These are phyloP conservation scores for Pluvialis apricaria DNA, from an alignment of 2,113 vertebrate genomes.

Conservation along the genomic window DNA sequence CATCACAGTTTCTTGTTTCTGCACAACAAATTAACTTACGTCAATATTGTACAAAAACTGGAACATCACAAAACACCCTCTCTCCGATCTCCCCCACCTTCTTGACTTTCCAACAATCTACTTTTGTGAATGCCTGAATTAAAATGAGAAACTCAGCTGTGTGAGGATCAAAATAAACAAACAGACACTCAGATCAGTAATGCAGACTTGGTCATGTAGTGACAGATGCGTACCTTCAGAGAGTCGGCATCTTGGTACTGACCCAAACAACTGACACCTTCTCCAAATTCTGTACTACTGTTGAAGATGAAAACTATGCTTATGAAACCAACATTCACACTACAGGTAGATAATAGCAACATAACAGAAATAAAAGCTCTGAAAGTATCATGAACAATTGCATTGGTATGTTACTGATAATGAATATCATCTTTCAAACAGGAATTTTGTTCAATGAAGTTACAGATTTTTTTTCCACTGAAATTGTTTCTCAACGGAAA, in stretches of 20 bases:
- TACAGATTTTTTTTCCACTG: not conserved
- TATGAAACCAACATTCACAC: not conserved
- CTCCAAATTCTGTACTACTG: not conserved
- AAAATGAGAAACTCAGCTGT: not conserved
- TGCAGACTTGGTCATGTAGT: not conserved
- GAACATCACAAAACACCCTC: not conserved
- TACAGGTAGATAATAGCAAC: not conserved
- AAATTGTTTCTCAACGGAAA: not conserved
- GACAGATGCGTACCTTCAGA: not conserved
- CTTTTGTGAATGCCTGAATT: not conserved
- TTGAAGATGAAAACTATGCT: not conserved
- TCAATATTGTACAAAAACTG: not conserved
- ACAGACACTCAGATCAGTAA: not conserved
- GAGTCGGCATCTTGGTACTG: not conserved
- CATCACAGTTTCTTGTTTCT: constrained; percentile 70
- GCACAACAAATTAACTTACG: constrained; percentile 15
- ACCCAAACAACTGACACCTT: not conserved
- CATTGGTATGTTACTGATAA: not conserved
- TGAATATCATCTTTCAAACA: not conserved
- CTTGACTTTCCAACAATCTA: not conserved
- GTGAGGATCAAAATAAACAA: not conserved
- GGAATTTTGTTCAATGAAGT: not conserved
- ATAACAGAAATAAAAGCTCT: not conserved
- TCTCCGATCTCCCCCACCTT: not conserved
- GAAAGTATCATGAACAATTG: not conserved